Evolutionary conservation across 2,113 vertebrate species (phyloP).

Genomic region (Rafetus swinhoei): DNA sequence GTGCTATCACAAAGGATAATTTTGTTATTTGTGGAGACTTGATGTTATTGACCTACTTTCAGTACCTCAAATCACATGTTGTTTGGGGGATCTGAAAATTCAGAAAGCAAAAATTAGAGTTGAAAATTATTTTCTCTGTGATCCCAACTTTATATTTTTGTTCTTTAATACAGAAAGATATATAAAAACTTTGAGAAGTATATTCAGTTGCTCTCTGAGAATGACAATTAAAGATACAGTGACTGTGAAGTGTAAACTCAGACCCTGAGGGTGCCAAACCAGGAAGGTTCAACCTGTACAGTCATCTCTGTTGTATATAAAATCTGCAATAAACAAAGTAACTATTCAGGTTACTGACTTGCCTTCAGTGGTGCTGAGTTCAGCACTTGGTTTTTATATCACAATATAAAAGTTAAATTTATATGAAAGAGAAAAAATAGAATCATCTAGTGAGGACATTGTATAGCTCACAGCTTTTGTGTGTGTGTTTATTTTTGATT

Average conservation of each 20-base stretch:
- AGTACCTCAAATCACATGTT: not conserved
- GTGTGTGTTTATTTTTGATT: not conserved
- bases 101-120: not conserved
- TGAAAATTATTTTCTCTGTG: not conserved
- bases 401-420: not conserved
- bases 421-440: not conserved
- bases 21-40: not conserved
- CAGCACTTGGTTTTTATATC: not conserved
- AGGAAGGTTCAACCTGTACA: not conserved
- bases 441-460: not conserved
- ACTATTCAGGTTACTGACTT: not conserved
- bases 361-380: not conserved
- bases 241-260: not conserved
- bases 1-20: not conserved
- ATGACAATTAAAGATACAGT: not conserved
- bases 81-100: not conserved
- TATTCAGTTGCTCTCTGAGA: not conserved
- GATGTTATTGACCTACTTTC: not conserved
- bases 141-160: not conserved
- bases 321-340: not conserved
- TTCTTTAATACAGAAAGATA: not conserved
- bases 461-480: not conserved
- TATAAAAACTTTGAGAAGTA: not conserved
- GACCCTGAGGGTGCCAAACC: no score
- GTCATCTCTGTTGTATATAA: not conserved